Evolutionary conservation across 2,113 vertebrate species (phyloP).

Genomic region (Aptenodytes forsteri): DNA sequence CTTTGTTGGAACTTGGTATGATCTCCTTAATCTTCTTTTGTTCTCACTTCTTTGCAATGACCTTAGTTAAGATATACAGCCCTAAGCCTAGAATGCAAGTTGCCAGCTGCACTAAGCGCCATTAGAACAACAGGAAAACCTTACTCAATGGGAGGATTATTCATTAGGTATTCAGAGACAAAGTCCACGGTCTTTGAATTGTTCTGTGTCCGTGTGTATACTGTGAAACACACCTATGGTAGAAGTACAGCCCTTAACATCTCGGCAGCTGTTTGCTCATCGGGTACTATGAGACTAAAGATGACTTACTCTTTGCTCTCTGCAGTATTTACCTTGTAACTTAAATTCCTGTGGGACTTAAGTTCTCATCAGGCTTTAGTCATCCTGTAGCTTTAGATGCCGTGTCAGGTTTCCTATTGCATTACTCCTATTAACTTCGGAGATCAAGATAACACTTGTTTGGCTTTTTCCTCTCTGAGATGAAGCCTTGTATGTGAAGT

Average conservation of each 20-base stretch:
- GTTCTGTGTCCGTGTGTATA: neutral
- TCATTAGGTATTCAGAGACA: neutral
- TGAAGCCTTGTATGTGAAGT: neutral
- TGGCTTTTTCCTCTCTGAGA: neutral
- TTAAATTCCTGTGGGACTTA: neutral
- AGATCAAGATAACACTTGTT: neutral
- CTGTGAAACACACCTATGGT: neutral
- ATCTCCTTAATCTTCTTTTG: neutral
- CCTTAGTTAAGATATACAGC: neutral
- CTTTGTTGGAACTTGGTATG: neutral
- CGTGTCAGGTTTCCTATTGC: conserved; percentile 26
- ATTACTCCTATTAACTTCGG: neutral
- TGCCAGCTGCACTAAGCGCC: neutral
- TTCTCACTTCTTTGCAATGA: neutral
- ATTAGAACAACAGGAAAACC: neutral
- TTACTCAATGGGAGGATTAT: neutral
- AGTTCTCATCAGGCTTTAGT: neutral
- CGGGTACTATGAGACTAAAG: neutral
- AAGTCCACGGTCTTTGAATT: neutral
- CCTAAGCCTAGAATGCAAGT: neutral
- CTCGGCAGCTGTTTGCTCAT: neutral
- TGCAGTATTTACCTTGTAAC: neutral
- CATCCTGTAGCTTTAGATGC: neutral
- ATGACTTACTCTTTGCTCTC: neutral
- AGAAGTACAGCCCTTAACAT: neutral